These are phyloP conservation scores for Phymastichus coffea DNA, from an alignment of 1,140 invertebrate species.

Conservation along the genomic window DNA sequence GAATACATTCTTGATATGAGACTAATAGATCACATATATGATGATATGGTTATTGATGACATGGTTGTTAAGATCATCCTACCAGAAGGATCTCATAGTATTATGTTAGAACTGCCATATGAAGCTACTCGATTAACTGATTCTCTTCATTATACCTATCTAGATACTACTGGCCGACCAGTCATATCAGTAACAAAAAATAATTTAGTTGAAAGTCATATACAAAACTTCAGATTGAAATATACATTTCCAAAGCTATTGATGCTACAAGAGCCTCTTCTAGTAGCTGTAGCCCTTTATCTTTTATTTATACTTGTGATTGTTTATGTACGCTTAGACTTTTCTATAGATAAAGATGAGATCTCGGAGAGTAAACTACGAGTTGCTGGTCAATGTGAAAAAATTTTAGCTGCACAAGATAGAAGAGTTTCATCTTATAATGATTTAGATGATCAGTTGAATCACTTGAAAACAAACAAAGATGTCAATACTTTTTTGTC, in stretches of 20 bases:
- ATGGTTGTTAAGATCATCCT: slow-evolving; percentile 89
- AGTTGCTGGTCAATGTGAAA: slow-evolving; percentile 58
- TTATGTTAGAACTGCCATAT: slow-evolving; percentile 84
- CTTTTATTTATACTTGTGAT: slow-evolving; percentile 90
- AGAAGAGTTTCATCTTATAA: slow-evolving; percentile 65
- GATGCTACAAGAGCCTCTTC: slow-evolving; percentile 89
- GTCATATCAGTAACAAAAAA: slow-evolving; percentile 83
- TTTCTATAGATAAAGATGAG: slow-evolving; percentile 78
- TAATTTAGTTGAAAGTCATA: slow-evolving; percentile 95
- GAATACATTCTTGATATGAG: slow-evolving; percentile 88
- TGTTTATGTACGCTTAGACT: slow-evolving; percentile 92
- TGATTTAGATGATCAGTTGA: slow-evolving; percentile 65
- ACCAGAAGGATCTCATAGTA: slow-evolving; percentile 86
- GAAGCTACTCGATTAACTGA: slow-evolving; percentile 73
- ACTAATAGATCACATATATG: slow-evolving; percentile 92
- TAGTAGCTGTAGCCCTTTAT: slow-evolving; percentile 87
- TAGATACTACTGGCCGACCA: slow-evolving; percentile 91
- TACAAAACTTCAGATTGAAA: slow-evolving; percentile 84
- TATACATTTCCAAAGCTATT: slow-evolving; percentile 85
- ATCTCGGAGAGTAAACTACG: slow-evolving; percentile 61
- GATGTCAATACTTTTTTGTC: slow-evolving; percentile 60
- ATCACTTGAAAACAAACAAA: slow-evolving; percentile 66
- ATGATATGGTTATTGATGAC: slow-evolving; percentile 95
- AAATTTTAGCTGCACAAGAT: slow-evolving; percentile 64
- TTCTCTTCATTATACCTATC: slow-evolving; percentile 85